A percentile compares a stretch with the other conserved stretches of the same genome.
These are phyloP conservation scores for Glossophaga mutica DNA, from an alignment of 2,797 vertebrate genomes.

Conservation along the genomic window DNA sequence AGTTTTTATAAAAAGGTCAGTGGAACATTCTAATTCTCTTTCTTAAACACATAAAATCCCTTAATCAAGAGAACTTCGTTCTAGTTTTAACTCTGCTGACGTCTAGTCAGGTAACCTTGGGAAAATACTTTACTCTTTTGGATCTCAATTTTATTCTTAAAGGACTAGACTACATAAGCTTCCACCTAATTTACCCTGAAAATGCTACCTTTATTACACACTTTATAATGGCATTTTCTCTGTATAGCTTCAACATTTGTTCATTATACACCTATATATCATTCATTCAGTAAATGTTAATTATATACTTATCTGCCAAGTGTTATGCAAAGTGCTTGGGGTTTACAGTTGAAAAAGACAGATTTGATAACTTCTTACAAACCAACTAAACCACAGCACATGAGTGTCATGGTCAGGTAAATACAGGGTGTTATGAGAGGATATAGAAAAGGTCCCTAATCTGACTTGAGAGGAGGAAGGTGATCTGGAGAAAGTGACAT, in stretches of 20 bases:
- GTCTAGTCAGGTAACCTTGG: not conserved
- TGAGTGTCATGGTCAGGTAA: not conserved
- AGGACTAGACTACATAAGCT: slow-evolving; percentile 8
- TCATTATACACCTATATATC: not conserved
- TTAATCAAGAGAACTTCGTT: not conserved
- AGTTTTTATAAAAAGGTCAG: slow-evolving; percentile 12
- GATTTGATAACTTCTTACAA: not conserved
- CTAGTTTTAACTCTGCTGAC: slow-evolving; percentile 11
- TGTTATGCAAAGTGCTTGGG: not conserved
- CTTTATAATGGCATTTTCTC: slow-evolving; percentile 42
- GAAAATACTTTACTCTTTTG: not conserved
- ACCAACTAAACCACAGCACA: not conserved
- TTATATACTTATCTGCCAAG: slow-evolving; percentile 16
- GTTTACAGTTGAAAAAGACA: slow-evolving; percentile 15
- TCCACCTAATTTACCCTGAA: slow-evolving; percentile 37
- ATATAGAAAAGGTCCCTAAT: not conserved
- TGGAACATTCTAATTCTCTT: not conserved
- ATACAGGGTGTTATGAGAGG: not conserved
- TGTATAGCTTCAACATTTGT: slow-evolving; percentile 17
- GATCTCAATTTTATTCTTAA: slow-evolving; percentile 27
- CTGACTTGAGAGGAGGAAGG: not conserved
- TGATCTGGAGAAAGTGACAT: not conserved
- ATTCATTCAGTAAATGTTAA: not conserved
- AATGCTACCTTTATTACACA: not conserved
- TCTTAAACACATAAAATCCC: slow-evolving; percentile 11